A percentile compares a stretch with the other conserved stretches of the same genome.
Conservation (phyloP, 2,888 invertebrate genomes). For the Eilema depressum region DNA sequence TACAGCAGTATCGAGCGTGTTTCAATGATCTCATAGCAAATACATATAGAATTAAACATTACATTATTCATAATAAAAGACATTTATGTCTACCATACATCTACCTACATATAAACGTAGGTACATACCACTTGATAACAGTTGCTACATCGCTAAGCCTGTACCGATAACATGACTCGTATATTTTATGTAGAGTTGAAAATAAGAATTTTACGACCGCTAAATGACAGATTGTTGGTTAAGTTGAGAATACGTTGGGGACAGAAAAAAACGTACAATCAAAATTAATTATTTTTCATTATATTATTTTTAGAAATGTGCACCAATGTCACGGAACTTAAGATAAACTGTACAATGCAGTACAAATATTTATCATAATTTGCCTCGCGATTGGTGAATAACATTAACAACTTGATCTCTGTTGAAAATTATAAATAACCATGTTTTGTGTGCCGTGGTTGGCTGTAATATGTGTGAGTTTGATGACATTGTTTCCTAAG, state of each 20-base stretch:
- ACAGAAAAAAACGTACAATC: background rate
- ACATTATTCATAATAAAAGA: constrained; percentile 10
- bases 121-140: constrained; percentile 14
- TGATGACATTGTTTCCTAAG: background rate
- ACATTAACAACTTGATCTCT: background rate
- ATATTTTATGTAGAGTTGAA: background rate
- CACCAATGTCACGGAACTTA: too few species aligned
- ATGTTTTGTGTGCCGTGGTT: background rate
- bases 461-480: background rate
- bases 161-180: constrained; percentile 13
- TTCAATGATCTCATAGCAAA: background rate
- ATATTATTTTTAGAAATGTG: too few species aligned
- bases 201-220: background rate
- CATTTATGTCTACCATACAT: background rate
- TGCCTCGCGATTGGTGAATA: background rate
- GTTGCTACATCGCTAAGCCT: constrained; percentile 18
- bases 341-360: background rate
- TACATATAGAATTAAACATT: background rate
- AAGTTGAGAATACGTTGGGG: background rate
- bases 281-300: too few species aligned
- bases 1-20: background rate
- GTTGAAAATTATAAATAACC: background rate
- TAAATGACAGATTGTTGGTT: background rate
- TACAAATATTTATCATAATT: background rate
- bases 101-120: background rate